Evolutionary conservation across 2,113 vertebrate species (phyloP).

Genomic region (Nannospalax galili): DNA sequence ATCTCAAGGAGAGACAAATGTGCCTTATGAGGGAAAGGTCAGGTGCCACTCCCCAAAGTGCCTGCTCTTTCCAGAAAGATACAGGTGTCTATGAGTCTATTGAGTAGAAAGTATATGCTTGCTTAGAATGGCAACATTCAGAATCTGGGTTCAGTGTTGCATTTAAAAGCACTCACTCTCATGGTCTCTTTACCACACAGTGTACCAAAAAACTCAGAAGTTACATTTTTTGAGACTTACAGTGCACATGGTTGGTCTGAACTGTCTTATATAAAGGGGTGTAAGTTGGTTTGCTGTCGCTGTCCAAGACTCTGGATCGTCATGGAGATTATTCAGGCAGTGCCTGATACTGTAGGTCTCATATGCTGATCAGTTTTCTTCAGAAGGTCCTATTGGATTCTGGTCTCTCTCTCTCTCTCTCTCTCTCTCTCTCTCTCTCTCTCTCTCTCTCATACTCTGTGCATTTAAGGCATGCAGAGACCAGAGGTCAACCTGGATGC

Average conservation of each 20-base stretch:
- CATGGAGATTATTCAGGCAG: neutral
- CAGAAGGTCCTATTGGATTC: neutral
- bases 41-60: neutral
- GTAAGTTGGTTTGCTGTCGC: neutral
- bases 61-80: neutral
- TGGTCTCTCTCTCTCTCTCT: neutral
- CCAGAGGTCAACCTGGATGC: neutral
- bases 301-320: neutral
- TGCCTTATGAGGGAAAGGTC: neutral
- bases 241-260: neutral
- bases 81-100: neutral
- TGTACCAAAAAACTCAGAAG: conserved; percentile 30
- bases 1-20: neutral
- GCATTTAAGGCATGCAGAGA: neutral
- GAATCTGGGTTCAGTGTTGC: neutral
- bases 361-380: neutral
- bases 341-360: neutral
- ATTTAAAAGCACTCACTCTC: neutral
- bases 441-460: no score
- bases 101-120: fast-evolving
- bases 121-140: neutral
- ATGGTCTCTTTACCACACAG: neutral
- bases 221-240: conserved; percentile 58
- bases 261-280: neutral
- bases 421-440: no score